Base-by-base conservation (phyloP, 1,140 invertebrate species). In the Gryon sp. region DNA sequence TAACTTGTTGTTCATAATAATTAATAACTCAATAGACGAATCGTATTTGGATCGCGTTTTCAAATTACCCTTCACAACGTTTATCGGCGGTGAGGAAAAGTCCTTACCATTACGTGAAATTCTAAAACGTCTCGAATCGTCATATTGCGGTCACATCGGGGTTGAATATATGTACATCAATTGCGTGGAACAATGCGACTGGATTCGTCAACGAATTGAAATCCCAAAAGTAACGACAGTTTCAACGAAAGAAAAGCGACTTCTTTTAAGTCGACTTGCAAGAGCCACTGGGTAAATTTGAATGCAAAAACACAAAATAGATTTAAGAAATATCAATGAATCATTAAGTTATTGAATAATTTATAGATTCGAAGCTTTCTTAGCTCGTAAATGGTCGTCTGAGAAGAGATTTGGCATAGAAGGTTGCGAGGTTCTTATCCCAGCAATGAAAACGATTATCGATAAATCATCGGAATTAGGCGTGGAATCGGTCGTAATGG, bases 141-240 rank as follows among this genome's bases (percentile, higher is more conserved):
- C 95, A 0, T 96, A 96, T 80, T 97, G 95, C 80, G 92, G 95
- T 59, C 95, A 95, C 83, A 96, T 97, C 81, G 98, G 98, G 26
- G 95, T 99, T 0, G 99, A 99, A 88, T 99, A 98, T 85, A 99
- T 99, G 98, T 99, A 99, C 88, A 98, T 99, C 80, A 99, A 99
- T 86, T 99, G 97, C 12, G 89, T 97, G 86, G 98, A 99, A 82
- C 97, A 99, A 84, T 98, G 97, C 84, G 98, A 99, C 86, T 99
- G 98, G 98, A 99, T 99, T 83, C 91, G 98, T 46, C 93, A 98
- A 83, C 94, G 95, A 76, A 95, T 99, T 90, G 98, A 99, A 89
- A 96, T 95, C 1, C 98, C 98, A 4, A 95, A 95, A 32, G 93
- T 97, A 3, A 95, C 97, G 89, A 93, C 96, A 77, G 93, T 99